Percentiles rank a stretch among this genome's conserved stretches.
Conservation (phyloP, 2,888 invertebrate genomes). For the Marronus borbonicus region DNA sequence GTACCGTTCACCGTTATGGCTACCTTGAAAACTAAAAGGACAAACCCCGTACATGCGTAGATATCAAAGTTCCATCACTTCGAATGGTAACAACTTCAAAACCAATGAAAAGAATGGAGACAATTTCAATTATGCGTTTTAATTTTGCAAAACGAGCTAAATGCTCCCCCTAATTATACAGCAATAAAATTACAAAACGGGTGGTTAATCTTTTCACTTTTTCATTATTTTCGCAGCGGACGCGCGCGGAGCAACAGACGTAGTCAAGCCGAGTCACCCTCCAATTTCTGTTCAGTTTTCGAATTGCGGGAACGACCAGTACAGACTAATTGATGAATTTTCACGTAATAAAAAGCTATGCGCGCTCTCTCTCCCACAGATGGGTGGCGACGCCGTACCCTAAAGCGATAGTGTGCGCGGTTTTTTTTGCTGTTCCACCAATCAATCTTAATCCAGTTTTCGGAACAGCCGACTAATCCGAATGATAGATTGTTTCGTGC, state of each 20-base stretch:
- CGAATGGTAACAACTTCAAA: slow-evolving; percentile 1
- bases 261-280: slow-evolving; percentile 21
- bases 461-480: slow-evolving; percentile 43
- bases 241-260: neutral
- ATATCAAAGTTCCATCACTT: neutral
- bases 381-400: slow-evolving; percentile 7
- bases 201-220: slow-evolving; percentile 46
- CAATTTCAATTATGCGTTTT: slow-evolving; percentile 47
- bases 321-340: slow-evolving; percentile 47
- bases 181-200: slow-evolving; percentile 45
- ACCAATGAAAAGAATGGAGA: neutral
- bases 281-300: slow-evolving; percentile 32
- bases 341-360: slow-evolving; percentile 40
- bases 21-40: no score
- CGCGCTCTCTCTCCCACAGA: slow-evolving; percentile 1
- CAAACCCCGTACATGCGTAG: no score
- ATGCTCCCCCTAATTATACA: slow-evolving; percentile 46
- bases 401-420: neutral
- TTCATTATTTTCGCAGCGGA: slow-evolving; percentile 36
- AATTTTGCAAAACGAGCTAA: slow-evolving; percentile 36
- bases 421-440: slow-evolving; percentile 21
- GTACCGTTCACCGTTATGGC: no score
- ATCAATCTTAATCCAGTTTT: slow-evolving; percentile 45
- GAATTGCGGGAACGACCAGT: slow-evolving; percentile 38
- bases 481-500: slow-evolving; percentile 45